phyloP scores from a whole-genome alignment of 2,888 invertebrate genomes.

The Hemicrepidius hirtus region DNA sequence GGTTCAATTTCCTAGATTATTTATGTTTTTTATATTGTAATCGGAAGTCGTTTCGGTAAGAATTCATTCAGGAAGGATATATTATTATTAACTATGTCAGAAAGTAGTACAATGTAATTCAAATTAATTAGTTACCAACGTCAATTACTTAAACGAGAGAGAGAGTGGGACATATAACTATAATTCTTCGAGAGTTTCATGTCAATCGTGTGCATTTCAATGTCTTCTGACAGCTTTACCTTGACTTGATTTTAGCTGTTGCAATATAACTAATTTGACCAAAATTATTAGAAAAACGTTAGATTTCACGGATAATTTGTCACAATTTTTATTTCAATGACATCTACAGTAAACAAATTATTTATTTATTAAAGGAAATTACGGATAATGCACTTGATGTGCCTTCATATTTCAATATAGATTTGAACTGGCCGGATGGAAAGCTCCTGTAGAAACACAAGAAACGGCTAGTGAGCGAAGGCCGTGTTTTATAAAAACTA shows the following conservation, averaged over 20 bases:
- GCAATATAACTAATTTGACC: constrained; percentile 4
- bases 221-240: constrained; percentile 36
- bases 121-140: constrained; percentile 14
- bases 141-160: constrained; percentile 2
- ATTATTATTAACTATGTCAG: neutral
- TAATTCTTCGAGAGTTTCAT: constrained; percentile 2
- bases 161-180: neutral
- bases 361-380: neutral
- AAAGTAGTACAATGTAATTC: constrained; percentile 33
- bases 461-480: constrained; percentile 54
- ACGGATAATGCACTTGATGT: neutral
- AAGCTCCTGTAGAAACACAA: constrained; percentile 51
- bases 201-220: constrained; percentile 38
- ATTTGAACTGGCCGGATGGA: constrained; percentile 45
- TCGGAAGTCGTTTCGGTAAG: neutral
- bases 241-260: constrained; percentile 38
- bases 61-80: constrained; percentile 21
- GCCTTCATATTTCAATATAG: constrained; percentile 11
- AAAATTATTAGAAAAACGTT: constrained; percentile 4
- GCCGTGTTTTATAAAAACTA: constrained; percentile 52
- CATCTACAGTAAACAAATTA: neutral
- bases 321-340: neutral
- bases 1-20: neutral
- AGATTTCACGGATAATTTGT: constrained; percentile 4
- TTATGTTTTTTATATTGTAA: neutral